These are phyloP conservation scores for Acromyrmex echinatior DNA, from an alignment of 1,140 invertebrate genomes.

Conservation along the genomic window DNA sequence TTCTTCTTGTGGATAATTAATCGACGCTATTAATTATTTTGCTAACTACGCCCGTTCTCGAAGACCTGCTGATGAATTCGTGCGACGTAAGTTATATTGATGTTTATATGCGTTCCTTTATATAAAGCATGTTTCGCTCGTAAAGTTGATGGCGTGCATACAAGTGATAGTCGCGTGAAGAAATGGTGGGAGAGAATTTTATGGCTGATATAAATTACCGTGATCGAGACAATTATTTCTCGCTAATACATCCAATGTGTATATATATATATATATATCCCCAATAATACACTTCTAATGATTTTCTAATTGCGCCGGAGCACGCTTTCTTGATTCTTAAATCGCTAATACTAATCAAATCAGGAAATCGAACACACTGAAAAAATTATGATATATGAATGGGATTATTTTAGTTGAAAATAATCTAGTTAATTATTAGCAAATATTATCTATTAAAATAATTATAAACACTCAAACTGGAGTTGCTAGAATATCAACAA, in stretches of 20 bases:
- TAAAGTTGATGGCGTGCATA: neutral
- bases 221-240: neutral
- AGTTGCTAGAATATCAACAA: too few relatives aligned
- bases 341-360: neutral
- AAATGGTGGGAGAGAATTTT: neutral
- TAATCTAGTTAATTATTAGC: too few relatives aligned
- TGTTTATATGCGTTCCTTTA: neutral
- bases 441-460: too few relatives aligned
- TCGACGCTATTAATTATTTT: neutral
- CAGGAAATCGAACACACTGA: neutral
- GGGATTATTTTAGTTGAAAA: too few relatives aligned
- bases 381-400: too few relatives aligned
- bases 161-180: neutral
- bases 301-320: slow-evolving; percentile 22
- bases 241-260: neutral
- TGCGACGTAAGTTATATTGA: neutral
- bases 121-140: neutral
- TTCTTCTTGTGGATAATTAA: slow-evolving; percentile 6
- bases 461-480: too few relatives aligned
- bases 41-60: neutral
- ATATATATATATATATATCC: too few relatives aligned
- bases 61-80: neutral
- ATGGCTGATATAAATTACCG: slow-evolving; percentile 19
- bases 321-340: neutral
- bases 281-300: neutral